Evolutionary conservation across 2,888 invertebrate species (phyloP).

Genomic region (Busseola fusca): DNA sequence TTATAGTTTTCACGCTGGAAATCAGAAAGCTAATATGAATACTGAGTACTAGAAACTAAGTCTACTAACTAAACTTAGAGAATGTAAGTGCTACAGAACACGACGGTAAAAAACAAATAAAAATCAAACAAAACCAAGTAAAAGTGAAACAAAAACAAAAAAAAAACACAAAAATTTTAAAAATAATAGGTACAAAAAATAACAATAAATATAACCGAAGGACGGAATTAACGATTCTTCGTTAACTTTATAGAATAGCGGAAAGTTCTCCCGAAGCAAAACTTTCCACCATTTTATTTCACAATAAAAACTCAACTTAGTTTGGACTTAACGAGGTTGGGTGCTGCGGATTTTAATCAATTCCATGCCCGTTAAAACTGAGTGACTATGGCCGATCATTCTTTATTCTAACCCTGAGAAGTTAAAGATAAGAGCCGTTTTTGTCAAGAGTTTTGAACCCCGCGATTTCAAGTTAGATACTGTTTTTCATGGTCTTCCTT

Average conservation of each 20-base stretch:
- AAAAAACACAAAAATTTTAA: slow-evolving; percentile 23
- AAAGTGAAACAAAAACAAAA: not conserved
- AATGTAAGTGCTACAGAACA: not conserved
- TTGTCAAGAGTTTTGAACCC: slow-evolving; percentile 39
- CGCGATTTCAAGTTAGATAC: slow-evolving; percentile 17
- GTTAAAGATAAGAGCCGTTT: slow-evolving; percentile 49
- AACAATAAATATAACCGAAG: slow-evolving; percentile 65
- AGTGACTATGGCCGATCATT: slow-evolving; percentile 61
- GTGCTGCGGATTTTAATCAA: slow-evolving; percentile 66
- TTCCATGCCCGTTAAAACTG: slow-evolving; percentile 64
- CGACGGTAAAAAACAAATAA: not conserved
- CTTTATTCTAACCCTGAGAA: slow-evolving; percentile 51
- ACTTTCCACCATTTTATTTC: slow-evolving; percentile 67
- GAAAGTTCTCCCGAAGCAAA: slow-evolving; percentile 61
- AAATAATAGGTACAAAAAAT: slow-evolving; percentile 49
- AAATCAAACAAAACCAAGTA: slow-evolving; percentile 6
- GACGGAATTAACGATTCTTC: slow-evolving; percentile 67
- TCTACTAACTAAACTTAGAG: not conserved
- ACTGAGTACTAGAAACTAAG: not conserved
- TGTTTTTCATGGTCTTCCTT: not conserved
- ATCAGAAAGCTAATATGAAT: slow-evolving; percentile 3
- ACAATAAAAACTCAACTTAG: slow-evolving; percentile 69
- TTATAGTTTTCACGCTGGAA: not conserved
- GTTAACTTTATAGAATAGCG: slow-evolving; percentile 62
- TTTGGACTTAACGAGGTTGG: slow-evolving; percentile 64